Evolutionary conservation across 2,888 invertebrate genomes (phyloP).

Genomic region (Eupithecia exiguata): DNA sequence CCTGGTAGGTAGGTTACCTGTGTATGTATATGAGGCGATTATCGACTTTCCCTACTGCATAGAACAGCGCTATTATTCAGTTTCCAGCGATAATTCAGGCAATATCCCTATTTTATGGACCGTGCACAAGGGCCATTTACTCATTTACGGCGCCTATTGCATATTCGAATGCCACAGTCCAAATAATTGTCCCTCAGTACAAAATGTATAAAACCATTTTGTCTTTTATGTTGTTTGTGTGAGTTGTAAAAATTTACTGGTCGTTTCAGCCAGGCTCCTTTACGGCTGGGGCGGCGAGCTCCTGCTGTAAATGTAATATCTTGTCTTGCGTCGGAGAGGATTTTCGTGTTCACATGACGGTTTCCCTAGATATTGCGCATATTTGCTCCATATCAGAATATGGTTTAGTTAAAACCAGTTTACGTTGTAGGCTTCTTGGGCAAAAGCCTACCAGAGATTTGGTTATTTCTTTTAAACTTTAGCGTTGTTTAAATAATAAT

Average conservation of each 20-base stretch:
- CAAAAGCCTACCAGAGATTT: not conserved
- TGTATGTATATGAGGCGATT: too few species aligned
- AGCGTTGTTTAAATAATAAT: not conserved
- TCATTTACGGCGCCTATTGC: slow-evolving; percentile 34
- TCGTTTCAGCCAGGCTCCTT: slow-evolving; percentile 57
- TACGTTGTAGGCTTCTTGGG: not conserved
- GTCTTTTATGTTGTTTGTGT: slow-evolving; percentile 59
- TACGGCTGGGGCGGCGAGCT: slow-evolving; percentile 56
- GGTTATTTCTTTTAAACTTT: not conserved
- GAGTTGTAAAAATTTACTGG: slow-evolving; percentile 65
- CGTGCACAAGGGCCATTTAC: slow-evolving; percentile 29
- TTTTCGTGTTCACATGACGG: slow-evolving; percentile 50
- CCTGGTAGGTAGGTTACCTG: not conserved
- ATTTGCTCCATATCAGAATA: not conserved
- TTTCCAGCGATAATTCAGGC: slow-evolving; percentile 23
- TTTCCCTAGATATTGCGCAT: slow-evolving; percentile 29
- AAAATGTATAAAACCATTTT: slow-evolving; percentile 45
- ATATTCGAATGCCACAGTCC: slow-evolving; percentile 26
- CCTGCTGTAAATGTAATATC: slow-evolving; percentile 54
- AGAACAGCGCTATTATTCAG: slow-evolving; percentile 11
- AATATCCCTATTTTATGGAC: slow-evolving; percentile 30
- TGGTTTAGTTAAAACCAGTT: not conserved
- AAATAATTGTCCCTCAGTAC: slow-evolving; percentile 24
- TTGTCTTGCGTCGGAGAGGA: slow-evolving; percentile 48
- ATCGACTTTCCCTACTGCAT: not conserved